A percentile compares a stretch with the other conserved stretches of the same genome.
Conservation (phyloP, 2,888 invertebrate genomes). For the Hirtodrosophila histrioides region DNA sequence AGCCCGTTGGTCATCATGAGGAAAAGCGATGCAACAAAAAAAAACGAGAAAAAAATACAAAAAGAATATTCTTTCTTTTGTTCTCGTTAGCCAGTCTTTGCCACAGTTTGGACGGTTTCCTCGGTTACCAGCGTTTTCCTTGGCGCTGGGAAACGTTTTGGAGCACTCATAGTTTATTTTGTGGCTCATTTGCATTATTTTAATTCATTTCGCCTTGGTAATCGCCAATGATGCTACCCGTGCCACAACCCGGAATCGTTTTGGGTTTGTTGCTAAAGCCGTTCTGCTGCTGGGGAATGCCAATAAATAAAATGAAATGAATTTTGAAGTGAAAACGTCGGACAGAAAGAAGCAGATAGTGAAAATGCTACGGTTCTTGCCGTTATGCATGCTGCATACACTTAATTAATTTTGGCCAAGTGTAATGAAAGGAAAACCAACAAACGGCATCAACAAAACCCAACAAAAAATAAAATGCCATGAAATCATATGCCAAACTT, state of each 20-base stretch:
- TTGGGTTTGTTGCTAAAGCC: conserved; percentile 8
- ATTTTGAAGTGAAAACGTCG: conserved; percentile 32
- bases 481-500: conserved; percentile 62
- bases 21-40: conserved; percentile 23
- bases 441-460: conserved; percentile 15
- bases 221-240: conserved; percentile 32
- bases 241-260: conserved; percentile 3
- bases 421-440: conserved; percentile 29
- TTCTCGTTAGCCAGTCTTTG: conserved; percentile 15
- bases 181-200: conserved; percentile 78
- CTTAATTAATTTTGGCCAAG: conserved; percentile 64
- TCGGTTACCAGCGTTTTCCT: conserved; percentile 11
- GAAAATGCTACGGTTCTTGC: conserved; percentile 35
- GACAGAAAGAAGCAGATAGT: neutral
- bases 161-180: conserved; percentile 48
- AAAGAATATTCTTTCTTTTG: conserved; percentile 32
- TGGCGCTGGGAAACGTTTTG: conserved; percentile 11
- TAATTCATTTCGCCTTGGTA: conserved; percentile 63
- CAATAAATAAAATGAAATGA: conserved; percentile 53
- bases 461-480: conserved; percentile 15
- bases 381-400: conserved; percentile 42
- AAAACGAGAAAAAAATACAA: neutral
- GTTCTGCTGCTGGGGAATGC: conserved; percentile 16
- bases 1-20: conserved; percentile 26
- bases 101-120: conserved; percentile 12